These are phyloP conservation scores for Melanerpes aurifrons DNA, from an alignment of 2,113 vertebrate genomes.

Conservation along the genomic window DNA sequence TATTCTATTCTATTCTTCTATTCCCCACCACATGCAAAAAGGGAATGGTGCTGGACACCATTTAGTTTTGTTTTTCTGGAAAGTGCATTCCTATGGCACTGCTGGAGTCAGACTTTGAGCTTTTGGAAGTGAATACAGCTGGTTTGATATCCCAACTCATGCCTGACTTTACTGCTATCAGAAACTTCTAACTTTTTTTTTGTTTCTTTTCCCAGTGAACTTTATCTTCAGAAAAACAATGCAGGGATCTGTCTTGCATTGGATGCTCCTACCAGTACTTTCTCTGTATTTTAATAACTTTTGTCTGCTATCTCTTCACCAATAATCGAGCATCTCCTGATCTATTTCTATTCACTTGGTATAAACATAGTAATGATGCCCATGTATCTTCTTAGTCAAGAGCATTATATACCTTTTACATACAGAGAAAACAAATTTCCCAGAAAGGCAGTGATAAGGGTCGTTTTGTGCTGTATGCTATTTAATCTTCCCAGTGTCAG, in stretches of 20 bases:
- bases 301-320: conserved; percentile 80
- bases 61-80: background rate
- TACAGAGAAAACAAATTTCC: conserved; percentile 64
- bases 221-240: conserved; percentile 89
- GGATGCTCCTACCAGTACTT: conserved; percentile 77
- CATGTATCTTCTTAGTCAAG: conserved; percentile 61
- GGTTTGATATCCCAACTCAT: background rate
- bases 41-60: background rate
- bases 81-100: background rate
- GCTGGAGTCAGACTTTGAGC: background rate
- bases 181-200: conserved; percentile 20
- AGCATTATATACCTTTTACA: conserved; percentile 63
- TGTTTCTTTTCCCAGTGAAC: conserved; percentile 69
- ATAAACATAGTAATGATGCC: conserved; percentile 69
- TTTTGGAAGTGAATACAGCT: background rate
- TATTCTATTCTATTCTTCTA: background rate
- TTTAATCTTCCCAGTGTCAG: conserved; percentile 64
- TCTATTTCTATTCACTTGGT: conserved; percentile 82
- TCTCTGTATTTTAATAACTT: conserved; percentile 90
- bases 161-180: background rate
- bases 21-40: background rate
- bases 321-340: conserved; percentile 81
- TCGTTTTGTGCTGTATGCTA: conserved; percentile 62
- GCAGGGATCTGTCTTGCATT: conserved; percentile 73
- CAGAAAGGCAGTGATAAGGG: conserved; percentile 62